phyloP scores from a whole-genome alignment of 1,140 invertebrate species.

The Bombus sylvicola region DNA sequence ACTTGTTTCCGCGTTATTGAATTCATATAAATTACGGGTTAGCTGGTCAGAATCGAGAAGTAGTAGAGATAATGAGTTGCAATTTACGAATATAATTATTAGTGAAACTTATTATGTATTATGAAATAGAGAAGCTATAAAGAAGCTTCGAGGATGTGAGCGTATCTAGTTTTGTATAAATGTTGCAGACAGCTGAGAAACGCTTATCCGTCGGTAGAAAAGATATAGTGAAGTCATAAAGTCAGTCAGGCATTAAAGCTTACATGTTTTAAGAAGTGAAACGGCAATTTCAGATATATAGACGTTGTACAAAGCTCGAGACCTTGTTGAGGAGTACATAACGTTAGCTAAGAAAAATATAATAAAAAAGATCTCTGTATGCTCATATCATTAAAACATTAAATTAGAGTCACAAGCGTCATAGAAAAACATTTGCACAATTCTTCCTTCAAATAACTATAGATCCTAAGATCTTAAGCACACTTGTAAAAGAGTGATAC shows the following conservation, averaged over 20 bases:
- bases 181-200: not conserved
- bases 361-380: not conserved
- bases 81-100: constrained; percentile 66
- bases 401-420: not conserved
- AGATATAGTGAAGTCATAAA: not conserved
- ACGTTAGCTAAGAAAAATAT: not conserved
- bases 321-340: not conserved
- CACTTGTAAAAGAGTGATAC: no score
- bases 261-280: not conserved
- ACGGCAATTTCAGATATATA: not conserved
- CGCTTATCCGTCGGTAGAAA: not conserved
- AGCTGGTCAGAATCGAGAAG: not conserved
- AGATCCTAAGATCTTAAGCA: no score
- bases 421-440: not conserved
- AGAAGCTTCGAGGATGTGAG: not conserved
- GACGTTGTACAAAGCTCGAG: not conserved
- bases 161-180: not conserved
- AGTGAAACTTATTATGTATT: constrained; percentile 14
- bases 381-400: not conserved
- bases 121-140: not conserved
- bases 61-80: constrained; percentile 66
- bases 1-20: constrained; percentile 68
- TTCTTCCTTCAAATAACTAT: no score
- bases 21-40: constrained; percentile 55
- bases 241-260: not conserved